A percentile compares a stretch with the other conserved stretches of the same genome.
Evolutionary conservation across 2,888 invertebrate species (phyloP).

Genomic region (Brenthis daphne): DNA sequence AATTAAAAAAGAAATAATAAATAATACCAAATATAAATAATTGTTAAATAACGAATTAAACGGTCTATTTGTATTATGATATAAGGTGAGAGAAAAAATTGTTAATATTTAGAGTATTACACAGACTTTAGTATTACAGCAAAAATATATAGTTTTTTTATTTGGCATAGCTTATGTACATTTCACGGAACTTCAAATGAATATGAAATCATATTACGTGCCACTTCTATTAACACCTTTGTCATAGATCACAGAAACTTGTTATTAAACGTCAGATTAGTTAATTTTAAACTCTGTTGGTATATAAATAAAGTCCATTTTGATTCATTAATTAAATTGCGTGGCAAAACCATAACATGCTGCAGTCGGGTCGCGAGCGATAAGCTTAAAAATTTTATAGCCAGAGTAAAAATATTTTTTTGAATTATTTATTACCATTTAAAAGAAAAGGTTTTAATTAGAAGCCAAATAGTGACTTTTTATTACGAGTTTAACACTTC

Average conservation of each 20-base stretch:
- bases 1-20: too few relatives aligned
- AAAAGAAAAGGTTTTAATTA: too few relatives aligned
- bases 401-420: not conserved
- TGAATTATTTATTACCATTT: too few relatives aligned
- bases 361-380: constrained; percentile 16
- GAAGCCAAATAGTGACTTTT: too few relatives aligned
- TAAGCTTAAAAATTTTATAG: constrained; percentile 12
- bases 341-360: not conserved
- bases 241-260: constrained; percentile 18
- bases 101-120: too few relatives aligned
- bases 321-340: not conserved
- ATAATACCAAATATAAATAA: too few relatives aligned
- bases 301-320: not conserved
- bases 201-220: constrained; percentile 4
- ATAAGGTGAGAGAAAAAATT: too few relatives aligned
- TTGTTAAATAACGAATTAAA: too few relatives aligned
- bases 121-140: too few relatives aligned
- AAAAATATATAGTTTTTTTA: too few relatives aligned
- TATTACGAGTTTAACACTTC: too few relatives aligned
- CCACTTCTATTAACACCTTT: constrained; percentile 29
- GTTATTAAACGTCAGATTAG: not conserved
- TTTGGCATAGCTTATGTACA: not conserved
- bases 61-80: too few relatives aligned
- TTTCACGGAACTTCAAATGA: not conserved
- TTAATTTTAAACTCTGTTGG: not conserved